Conservation (phyloP, 2,888 invertebrate species). For the Meteorus cinctellus region DNA sequence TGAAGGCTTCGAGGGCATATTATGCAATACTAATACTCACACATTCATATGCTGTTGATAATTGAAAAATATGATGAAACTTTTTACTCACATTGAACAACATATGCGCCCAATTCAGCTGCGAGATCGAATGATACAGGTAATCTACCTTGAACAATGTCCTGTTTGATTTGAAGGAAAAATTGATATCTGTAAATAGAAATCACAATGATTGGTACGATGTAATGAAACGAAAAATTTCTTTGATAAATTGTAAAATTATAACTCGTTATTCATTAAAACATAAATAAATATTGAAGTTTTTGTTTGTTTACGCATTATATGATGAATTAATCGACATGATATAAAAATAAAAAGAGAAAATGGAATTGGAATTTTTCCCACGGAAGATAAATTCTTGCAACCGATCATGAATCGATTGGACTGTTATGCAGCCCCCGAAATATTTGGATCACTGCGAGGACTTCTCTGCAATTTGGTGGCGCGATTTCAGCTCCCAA, state of each 20-base stretch:
- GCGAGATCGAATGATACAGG: constrained; percentile 93
- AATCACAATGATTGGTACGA: constrained; percentile 22
- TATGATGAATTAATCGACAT: too few species aligned
- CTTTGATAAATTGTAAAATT: constrained; percentile 3
- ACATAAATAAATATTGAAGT: too few species aligned
- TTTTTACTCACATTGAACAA: constrained; percentile 91
- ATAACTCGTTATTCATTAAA: too few species aligned
- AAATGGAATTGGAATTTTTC: neutral
- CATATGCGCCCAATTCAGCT: constrained; percentile 92
- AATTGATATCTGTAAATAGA: constrained; percentile 89
- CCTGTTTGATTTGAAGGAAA: constrained; percentile 97
- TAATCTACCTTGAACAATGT: constrained; percentile 93
- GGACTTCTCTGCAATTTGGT: constrained; percentile 29
- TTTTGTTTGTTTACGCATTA: too few species aligned
- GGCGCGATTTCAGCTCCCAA: neutral
- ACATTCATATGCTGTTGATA: neutral
- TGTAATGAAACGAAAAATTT: neutral
- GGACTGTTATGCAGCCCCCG: constrained; percentile 7
- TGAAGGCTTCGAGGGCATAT: neutral
- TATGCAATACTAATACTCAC: neutral
- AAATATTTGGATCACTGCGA: constrained; percentile 29
- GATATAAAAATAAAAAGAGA: neutral
- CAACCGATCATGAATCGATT: constrained; percentile 28
- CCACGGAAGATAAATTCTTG: constrained; percentile 16
- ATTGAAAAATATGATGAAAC: constrained; percentile 1